Conservation (phyloP, 2,797 vertebrate species). For the Pangasius larnaudii region DNA sequence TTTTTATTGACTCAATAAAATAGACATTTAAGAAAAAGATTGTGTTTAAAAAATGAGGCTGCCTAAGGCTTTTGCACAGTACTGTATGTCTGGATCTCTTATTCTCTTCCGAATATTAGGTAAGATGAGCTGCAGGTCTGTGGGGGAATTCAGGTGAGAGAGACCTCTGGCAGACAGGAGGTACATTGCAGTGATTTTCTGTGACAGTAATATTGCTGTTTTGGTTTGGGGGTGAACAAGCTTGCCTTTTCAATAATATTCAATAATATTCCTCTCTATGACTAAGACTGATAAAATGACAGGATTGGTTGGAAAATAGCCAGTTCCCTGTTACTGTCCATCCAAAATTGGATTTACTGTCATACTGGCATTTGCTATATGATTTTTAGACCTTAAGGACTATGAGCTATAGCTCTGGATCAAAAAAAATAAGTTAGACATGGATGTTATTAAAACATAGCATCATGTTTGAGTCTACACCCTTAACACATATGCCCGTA, state of each 20-base stretch:
- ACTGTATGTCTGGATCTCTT: background rate
- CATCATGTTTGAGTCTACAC: background rate
- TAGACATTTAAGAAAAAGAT: too few relatives aligned
- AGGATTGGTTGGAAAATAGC: background rate
- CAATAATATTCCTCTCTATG: constrained; percentile 5
- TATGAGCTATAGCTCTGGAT: background rate
- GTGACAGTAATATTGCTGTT: constrained; percentile 1
- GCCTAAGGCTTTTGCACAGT: too few relatives aligned
- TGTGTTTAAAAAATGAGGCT: too few relatives aligned
- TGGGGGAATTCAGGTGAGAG: background rate
- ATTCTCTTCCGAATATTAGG: background rate
- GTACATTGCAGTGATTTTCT: background rate
- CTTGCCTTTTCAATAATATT: background rate
- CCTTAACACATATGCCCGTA: background rate
- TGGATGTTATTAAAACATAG: background rate
- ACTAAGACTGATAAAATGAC: background rate
- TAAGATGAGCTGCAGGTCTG: background rate
- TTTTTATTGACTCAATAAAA: too few relatives aligned
- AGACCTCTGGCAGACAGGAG: background rate
- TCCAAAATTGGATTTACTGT: background rate
- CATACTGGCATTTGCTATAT: background rate
- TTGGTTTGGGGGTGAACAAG: background rate
- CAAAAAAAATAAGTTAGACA: background rate
- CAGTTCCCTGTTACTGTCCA: background rate
- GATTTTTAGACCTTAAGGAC: background rate